Evolutionary conservation across 2,797 vertebrate genomes (phyloP).

Genomic region (Fundulus diaphanus): DNA sequence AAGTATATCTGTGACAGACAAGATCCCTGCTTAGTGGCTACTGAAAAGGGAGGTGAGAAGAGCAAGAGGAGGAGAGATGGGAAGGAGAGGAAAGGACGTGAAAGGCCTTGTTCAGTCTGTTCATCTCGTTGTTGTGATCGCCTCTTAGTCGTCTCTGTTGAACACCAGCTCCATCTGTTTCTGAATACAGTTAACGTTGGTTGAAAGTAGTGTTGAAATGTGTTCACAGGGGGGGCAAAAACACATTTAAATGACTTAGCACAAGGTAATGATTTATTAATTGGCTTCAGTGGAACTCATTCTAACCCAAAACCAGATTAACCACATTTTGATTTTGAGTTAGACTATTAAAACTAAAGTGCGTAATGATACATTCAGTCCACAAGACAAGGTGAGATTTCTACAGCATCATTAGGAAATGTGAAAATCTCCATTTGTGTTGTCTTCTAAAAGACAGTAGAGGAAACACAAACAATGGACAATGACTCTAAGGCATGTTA

Average conservation of each 20-base stretch:
- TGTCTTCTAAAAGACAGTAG: too few relatives aligned
- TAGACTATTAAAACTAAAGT: too few relatives aligned
- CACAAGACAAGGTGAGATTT: too few relatives aligned
- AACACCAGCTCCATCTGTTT: conserved; percentile 40
- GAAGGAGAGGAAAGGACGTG: conserved; percentile 35
- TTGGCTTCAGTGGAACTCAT: neutral
- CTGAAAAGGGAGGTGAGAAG: conserved; percentile 39
- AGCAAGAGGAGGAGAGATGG: conserved; percentile 31
- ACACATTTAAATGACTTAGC: neutral
- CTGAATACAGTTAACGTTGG: conserved; percentile 6
- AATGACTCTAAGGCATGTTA: too few relatives aligned
- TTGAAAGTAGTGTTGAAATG: neutral
- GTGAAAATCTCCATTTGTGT: too few relatives aligned
- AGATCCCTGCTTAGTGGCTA: conserved; percentile 68
- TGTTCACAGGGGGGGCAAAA: neutral
- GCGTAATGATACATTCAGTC: too few relatives aligned
- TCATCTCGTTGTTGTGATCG: conserved; percentile 32
- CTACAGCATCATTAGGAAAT: too few relatives aligned
- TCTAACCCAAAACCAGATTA: too few relatives aligned
- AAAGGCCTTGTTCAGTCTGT: conserved; percentile 71
- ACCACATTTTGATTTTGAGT: too few relatives aligned
- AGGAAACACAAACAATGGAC: too few relatives aligned
- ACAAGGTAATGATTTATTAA: neutral
- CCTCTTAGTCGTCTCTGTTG: conserved; percentile 15
- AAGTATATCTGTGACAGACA: conserved; percentile 76